Base-by-base conservation (phyloP, 2,113 vertebrate genomes). In the Sakesphorus luctuosus region DNA sequence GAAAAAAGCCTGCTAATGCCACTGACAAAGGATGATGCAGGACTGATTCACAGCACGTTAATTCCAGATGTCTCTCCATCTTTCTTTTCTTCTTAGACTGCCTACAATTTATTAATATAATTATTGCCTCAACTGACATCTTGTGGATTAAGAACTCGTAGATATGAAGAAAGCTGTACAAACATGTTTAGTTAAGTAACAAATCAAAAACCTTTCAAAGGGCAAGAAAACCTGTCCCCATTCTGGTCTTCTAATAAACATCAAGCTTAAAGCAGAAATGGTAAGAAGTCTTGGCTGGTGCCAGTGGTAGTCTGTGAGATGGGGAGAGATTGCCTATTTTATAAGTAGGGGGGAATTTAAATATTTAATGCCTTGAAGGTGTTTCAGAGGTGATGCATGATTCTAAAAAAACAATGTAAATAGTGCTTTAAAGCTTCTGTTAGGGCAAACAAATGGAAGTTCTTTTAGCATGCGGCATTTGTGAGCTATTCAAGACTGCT, bases 101-200 rank as follows among this genome's bases (percentile, higher is more conserved):
- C 82, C 95, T 95, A 88, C 78, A 93, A 92, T 97, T 97, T 97
- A 96, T 97, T 97, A 96, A 97, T 96, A 81, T 96, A 97, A 97
- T 97, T 97, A 97, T 94, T 97, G 82, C 84, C 58, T 96, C 91
- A 91, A 47, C 82, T 97, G 97, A 95, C 96, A 96, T 89, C 90
- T 86, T 94, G 84, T 96, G 87, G 96, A 94, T 97, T 97, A 97
- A 96, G 84, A 84, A 93, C 92, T 94, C 97, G 81, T 86, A 90
- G 95, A 84, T 95, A 88, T 8, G 58, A 90, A 92, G 90, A 87
- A 94, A 95, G 66, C 88, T 87, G 46, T 95, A 87, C 84, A 95
- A 97, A 97, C 86, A 88, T 73, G 88, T 96, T 97, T 96, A 94
- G 94, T 94, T 96, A 96, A 36, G 25, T 96, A 93, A 96, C 95